Evolutionary conservation across 2,888 invertebrate species (phyloP).

Genomic region (Catonia carolina): DNA sequence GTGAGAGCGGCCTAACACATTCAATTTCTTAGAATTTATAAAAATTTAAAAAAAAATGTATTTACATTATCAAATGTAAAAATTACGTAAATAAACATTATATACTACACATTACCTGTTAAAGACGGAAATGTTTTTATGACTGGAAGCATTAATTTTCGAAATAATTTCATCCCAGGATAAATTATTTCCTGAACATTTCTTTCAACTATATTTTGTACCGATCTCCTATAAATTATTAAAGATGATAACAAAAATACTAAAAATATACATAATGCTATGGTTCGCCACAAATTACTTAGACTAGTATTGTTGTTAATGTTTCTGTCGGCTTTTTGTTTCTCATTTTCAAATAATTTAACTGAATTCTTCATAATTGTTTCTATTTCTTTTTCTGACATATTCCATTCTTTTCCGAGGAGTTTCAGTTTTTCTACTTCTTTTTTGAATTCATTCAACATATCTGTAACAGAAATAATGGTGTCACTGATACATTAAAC

Average conservation of each 20-base stretch:
- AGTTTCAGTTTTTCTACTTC: constrained; percentile 52
- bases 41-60: too few species aligned
- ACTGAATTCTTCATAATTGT: constrained; percentile 54
- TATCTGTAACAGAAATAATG: too few species aligned
- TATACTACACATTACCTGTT: too few species aligned
- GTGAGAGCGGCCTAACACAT: too few species aligned
- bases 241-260: constrained; percentile 28
- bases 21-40: too few species aligned
- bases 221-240: constrained; percentile 51
- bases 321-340: constrained; percentile 33
- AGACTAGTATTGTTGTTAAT: constrained; percentile 42
- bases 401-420: constrained; percentile 52
- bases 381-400: constrained; percentile 57
- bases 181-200: constrained; percentile 75
- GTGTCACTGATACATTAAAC: too few species aligned
- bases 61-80: too few species aligned
- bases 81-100: too few species aligned
- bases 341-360: constrained; percentile 39
- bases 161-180: constrained; percentile 66
- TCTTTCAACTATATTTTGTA: constrained; percentile 59
- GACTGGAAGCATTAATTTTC: constrained; percentile 68
- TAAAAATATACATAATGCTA: neutral
- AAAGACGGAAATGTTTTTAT: constrained; percentile 65
- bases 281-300: constrained; percentile 30
- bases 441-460: constrained; percentile 29